Evolutionary conservation across 2,888 invertebrate species (phyloP).

Genomic region (Helicoverpa assulta): DNA sequence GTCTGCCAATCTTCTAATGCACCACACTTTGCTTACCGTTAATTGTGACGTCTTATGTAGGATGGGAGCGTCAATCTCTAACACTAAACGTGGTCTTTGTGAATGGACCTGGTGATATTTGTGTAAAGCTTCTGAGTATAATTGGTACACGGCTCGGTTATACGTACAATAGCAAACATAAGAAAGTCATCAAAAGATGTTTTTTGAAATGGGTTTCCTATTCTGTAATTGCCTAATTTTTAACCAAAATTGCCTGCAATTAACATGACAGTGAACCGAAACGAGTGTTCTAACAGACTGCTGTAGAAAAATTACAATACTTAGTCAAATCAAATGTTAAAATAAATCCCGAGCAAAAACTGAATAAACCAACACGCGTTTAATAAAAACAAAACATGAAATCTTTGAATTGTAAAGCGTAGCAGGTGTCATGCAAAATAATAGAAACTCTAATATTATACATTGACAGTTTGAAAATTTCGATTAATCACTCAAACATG

Average conservation of each 20-base stretch:
- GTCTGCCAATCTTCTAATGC: conserved; percentile 43
- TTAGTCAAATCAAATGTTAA: no score
- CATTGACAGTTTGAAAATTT: conserved; percentile 6
- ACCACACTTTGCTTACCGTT: conserved; percentile 51
- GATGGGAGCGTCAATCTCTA: conserved; percentile 41
- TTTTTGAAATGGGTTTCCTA: conserved; percentile 14
- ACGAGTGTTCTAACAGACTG: no score
- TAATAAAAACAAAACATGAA: conserved; percentile 10
- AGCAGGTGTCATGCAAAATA: conserved; percentile 1
- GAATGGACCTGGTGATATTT: conserved; percentile 24
- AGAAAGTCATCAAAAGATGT: conserved; percentile 25
- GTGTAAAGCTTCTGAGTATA: conserved; percentile 41
- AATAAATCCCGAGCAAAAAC: neutral
- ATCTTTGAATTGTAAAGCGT: conserved; percentile 20
- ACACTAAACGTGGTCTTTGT: conserved; percentile 29
- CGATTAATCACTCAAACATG: conserved; percentile 23
- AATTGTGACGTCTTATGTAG: conserved; percentile 40
- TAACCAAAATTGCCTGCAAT: no score
- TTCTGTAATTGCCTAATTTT: neutral
- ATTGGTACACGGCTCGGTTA: conserved; percentile 26
- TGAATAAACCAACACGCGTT: conserved; percentile 2
- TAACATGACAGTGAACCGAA: no score
- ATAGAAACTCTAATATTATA: conserved; percentile 10
- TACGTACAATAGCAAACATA: conserved; percentile 6
- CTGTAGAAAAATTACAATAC: no score